These are phyloP conservation scores for Drosophila yakuba DNA, from an alignment of 1,140 invertebrate species.

Conservation along the genomic window DNA sequence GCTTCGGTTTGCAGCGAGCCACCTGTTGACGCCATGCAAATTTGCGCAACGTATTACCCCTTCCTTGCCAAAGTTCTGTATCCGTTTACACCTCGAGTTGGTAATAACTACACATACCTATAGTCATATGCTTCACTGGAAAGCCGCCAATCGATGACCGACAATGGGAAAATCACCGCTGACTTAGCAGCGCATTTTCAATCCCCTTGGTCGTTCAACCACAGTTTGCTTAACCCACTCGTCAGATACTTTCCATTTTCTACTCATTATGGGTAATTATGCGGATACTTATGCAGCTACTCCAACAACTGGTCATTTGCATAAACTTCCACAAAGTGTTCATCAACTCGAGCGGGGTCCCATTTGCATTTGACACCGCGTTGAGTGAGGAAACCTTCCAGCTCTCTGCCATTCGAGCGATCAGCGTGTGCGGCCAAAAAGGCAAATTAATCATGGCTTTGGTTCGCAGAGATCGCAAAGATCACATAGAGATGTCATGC, in stretches of 20 bases:
- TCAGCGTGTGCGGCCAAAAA: constrained; percentile 45
- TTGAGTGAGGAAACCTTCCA: constrained; percentile 31
- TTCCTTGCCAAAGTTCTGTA: constrained; percentile 29
- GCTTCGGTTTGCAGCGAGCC: constrained; percentile 57
- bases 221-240: constrained; percentile 45
- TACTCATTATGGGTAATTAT: constrained; percentile 53
- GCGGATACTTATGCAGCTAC: constrained; percentile 22
- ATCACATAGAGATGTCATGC: background rate
- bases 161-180: constrained; percentile 44
- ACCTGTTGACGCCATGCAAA: constrained; percentile 76
- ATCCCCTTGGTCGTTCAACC: constrained; percentile 27
- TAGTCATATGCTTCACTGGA: constrained; percentile 20
- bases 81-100: constrained; percentile 48
- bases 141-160: constrained; percentile 29
- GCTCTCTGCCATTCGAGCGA: constrained; percentile 20
- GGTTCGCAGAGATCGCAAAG: background rate
- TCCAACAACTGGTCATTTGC: constrained; percentile 27
- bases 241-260: constrained; percentile 45
- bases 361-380: constrained; percentile 33
- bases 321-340: constrained; percentile 41
- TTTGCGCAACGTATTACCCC: constrained; percentile 67
- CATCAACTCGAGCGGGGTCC: constrained; percentile 28
- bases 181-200: constrained; percentile 1
- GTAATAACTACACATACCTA: constrained; percentile 8
- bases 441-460: constrained; percentile 35